Conservation (phyloP, 2,113 vertebrate species). For the Apistogramma diplotaenia region DNA sequence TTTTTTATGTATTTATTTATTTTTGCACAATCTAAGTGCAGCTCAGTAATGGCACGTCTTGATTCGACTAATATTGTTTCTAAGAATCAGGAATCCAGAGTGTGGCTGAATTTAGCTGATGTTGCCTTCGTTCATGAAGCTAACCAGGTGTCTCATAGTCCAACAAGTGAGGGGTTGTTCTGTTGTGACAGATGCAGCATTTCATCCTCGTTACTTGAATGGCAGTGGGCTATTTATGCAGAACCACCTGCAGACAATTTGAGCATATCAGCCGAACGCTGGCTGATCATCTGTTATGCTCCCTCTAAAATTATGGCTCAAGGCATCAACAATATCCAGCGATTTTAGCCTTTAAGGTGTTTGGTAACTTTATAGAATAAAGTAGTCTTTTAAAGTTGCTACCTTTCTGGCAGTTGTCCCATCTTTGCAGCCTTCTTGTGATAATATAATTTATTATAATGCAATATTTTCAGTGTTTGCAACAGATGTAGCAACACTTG, state of each 20-base stretch:
- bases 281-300: slow-evolving; percentile 2
- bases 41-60: not conserved
- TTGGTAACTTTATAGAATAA: not conserved
- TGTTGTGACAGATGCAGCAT: slow-evolving; percentile 53
- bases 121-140: not conserved
- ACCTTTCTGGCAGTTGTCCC: not conserved
- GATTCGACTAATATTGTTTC: too few relatives aligned
- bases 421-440: not conserved
- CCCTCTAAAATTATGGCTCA: slow-evolving; percentile 9
- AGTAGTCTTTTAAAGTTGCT: not conserved
- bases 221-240: slow-evolving; percentile 38
- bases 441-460: not conserved
- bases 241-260: slow-evolving; percentile 65
- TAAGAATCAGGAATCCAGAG: not conserved
- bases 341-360: not conserved
- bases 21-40: too few relatives aligned
- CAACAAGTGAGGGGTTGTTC: slow-evolving; percentile 23
- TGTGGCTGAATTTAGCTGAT: not conserved
- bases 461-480: not conserved
- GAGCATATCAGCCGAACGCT: not conserved
- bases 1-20: too few relatives aligned
- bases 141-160: slow-evolving; percentile 58
- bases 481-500: not conserved
- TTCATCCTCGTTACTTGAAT: slow-evolving; percentile 17
- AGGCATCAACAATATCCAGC: not conserved